phyloP scores from a whole-genome alignment of 2,797 vertebrate species.

The Falco biarmicus region DNA sequence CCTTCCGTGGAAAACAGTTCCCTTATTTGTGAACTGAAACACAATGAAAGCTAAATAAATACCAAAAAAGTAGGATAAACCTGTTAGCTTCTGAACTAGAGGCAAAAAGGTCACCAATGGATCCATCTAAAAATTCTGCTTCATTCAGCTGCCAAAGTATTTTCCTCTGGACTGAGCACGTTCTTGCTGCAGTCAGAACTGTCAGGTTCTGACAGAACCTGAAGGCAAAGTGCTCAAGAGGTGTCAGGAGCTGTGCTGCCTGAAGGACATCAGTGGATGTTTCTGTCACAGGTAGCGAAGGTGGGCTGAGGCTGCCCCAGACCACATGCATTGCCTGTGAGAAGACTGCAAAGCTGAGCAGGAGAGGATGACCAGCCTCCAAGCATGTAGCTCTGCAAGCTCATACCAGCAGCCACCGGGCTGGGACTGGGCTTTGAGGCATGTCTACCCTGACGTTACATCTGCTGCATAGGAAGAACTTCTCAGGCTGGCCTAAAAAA shows the following conservation, averaged over 20 bases:
- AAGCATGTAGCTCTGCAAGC: not conserved
- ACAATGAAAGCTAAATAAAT: not conserved
- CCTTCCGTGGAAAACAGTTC: not conserved
- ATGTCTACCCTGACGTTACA: not conserved
- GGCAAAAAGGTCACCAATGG: not conserved
- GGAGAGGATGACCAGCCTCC: not conserved
- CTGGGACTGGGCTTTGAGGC: not conserved
- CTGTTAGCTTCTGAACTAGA: not conserved
- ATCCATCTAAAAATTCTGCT: not conserved
- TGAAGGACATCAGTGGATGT: not conserved
- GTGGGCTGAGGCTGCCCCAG: not conserved
- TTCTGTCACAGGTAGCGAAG: not conserved
- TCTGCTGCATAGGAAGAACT: not conserved
- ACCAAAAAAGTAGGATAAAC: not conserved
- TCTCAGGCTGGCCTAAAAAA: not conserved
- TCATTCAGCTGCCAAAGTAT: not conserved
- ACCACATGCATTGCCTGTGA: not conserved
- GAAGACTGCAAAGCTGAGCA: not conserved
- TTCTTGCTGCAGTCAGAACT: not conserved
- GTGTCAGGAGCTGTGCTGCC: not conserved
- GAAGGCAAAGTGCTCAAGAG: not conserved
- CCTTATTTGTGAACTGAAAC: not conserved
- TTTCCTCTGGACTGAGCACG: not conserved
- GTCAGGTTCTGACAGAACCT: not conserved
- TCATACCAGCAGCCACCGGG: not conserved